Base-by-base conservation (phyloP, 2,888 invertebrate species). In the Yponomeuta evonymella region DNA sequence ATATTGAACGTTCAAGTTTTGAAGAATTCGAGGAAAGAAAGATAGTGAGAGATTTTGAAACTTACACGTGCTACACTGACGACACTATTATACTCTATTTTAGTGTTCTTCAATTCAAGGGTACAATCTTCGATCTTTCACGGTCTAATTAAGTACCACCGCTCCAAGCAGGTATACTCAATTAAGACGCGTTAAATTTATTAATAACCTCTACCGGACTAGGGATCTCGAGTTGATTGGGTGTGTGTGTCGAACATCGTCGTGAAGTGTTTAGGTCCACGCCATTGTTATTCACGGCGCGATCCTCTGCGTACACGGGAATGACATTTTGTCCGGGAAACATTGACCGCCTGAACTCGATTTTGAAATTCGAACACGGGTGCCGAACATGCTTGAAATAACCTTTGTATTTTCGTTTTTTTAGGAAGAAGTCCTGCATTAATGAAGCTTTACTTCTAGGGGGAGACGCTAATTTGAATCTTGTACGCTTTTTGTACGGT, bases 281-380 rank as follows among this genome's bases (percentile, higher is more conserved):
- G 70, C 63, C 11, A 85, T 90, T 87, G 84, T 84, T 85, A 90
- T 89, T 89, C 89, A 78, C 75, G 76, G 75, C 87, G 82, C 88
- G 89, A 83, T 81, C 79, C 77, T 73, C 75, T 78, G 76, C 79
- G 76, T 81, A 79, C 83, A 83, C 82, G 82, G 80, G 83, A 83
- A 82, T 81, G 83, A 81, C 83, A 82, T 82, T 79, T 77, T 76
- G 76, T 77, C 78, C 80, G 80, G 74, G 74, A 81, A 89, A 86
- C 90, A 89, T 85, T 90, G 90, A 90, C 90, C 90, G 79, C 81
- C 81, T 90, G 89, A 90, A 90, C 90, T 83, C 83, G 74, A 77
- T 75, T 76, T 78, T 77, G 77, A 85, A 87, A 88, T 87, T 87
- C 88, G 51, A 58, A 58, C 51, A 58, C 51, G 51, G 51, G 51